Percentiles rank a stretch among this genome's conserved stretches.
These are phyloP conservation scores for Anhinga rufa DNA, from an alignment of 2,113 vertebrate species.

Conservation along the genomic window DNA sequence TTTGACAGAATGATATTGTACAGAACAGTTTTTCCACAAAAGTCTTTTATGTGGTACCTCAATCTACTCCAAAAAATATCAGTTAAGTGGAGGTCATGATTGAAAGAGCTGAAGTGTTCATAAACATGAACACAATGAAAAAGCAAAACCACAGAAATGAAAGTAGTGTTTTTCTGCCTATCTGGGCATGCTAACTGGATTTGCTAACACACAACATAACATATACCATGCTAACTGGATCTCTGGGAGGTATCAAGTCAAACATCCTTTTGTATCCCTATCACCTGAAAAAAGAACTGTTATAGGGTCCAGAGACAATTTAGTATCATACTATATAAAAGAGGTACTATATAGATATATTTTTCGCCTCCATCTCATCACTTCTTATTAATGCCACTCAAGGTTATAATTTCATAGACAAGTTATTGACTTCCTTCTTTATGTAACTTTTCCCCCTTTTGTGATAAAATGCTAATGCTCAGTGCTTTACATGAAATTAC, in stretches of 20 bases:
- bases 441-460: background rate
- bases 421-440: background rate
- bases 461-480: background rate
- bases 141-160: fast-evolving
- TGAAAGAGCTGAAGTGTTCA: background rate
- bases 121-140: background rate
- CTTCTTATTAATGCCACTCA: background rate
- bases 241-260: background rate
- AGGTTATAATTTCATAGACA: background rate
- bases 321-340: background rate
- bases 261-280: background rate
- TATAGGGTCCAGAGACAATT: background rate
- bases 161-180: background rate
- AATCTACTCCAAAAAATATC: background rate
- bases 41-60: background rate
- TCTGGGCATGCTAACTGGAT: background rate
- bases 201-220: background rate
- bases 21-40: background rate
- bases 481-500: background rate
- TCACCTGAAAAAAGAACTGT: background rate
- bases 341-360: background rate
- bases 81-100: background rate
- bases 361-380: background rate
- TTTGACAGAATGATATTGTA: background rate
- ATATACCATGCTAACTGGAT: background rate